Conservation (phyloP, 2,888 invertebrate genomes). For the Zygogramma bicolorata region DNA sequence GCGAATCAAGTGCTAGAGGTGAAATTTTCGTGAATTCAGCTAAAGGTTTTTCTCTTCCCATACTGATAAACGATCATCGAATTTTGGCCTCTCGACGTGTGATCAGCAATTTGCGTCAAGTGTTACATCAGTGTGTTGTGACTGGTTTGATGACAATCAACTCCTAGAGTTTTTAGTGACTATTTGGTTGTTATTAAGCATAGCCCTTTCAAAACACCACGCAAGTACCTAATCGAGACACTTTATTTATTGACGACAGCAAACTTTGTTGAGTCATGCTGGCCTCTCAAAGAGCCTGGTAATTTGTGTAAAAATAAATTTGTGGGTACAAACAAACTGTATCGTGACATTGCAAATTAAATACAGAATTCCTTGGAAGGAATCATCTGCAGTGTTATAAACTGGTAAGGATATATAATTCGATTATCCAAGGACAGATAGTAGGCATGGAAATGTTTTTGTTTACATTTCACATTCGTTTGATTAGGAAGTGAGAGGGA, state of each 20-base stretch:
- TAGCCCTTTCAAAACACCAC: background rate
- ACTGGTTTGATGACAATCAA: background rate
- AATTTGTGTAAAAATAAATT: background rate
- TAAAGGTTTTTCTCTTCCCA: constrained; percentile 12
- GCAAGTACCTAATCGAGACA: background rate
- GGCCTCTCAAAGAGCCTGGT: background rate
- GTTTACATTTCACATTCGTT: constrained; percentile 32
- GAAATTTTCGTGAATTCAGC: constrained; percentile 17
- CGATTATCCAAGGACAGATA: background rate
- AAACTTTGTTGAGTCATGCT: constrained; percentile 20
- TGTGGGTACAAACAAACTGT: background rate
- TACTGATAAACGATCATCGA: background rate
- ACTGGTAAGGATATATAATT: background rate
- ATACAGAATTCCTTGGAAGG: background rate
- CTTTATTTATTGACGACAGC: constrained; percentile 11
- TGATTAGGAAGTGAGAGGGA: constrained; percentile 26
- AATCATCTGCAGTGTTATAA: background rate
- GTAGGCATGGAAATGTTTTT: constrained; percentile 35
- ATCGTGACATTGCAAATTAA: background rate
- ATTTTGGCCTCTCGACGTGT: background rate
- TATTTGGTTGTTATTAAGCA: background rate
- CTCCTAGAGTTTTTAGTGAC: background rate
- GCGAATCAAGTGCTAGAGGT: constrained; percentile 29
- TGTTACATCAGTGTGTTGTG: constrained; percentile 6
- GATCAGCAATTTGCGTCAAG: background rate